Conservation (phyloP, 2,797 vertebrate genomes). For the Cirrhinus molitorella region DNA sequence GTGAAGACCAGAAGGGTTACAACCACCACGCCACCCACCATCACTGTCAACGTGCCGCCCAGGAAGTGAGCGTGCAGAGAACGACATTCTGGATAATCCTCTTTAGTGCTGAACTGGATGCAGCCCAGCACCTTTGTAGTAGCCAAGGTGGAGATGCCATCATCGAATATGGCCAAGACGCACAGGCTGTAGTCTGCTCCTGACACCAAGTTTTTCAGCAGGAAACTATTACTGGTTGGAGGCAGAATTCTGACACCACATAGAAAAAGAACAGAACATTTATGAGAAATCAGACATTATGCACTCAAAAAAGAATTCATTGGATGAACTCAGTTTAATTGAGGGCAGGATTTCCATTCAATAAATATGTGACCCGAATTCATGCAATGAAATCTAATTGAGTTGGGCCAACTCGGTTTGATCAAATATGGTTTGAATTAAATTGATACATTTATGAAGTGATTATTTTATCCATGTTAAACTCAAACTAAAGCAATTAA, state of each 20-base stretch:
- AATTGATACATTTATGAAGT: too few relatives aligned
- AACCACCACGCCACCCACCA: slow-evolving; percentile 89
- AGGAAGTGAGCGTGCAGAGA: slow-evolving; percentile 91
- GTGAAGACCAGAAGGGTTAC: slow-evolving; percentile 92
- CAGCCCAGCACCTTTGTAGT: slow-evolving; percentile 91
- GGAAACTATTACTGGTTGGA: slow-evolving; percentile 85
- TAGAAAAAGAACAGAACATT: background rate
- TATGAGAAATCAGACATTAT: slow-evolving; percentile 12
- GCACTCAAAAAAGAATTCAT: too few relatives aligned
- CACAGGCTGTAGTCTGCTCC: slow-evolving; percentile 91
- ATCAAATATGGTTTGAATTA: too few relatives aligned
- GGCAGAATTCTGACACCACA: slow-evolving; percentile 84
- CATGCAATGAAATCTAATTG: too few relatives aligned
- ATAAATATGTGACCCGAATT: too few relatives aligned
- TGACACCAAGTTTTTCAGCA: slow-evolving; percentile 88
- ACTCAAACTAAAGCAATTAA: too few relatives aligned
- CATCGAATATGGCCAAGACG: slow-evolving; percentile 89
- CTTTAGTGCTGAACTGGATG: slow-evolving; percentile 87
- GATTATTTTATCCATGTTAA: too few relatives aligned
- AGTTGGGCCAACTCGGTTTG: too few relatives aligned
- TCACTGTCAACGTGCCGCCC: slow-evolving; percentile 90
- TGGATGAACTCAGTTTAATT: too few relatives aligned
- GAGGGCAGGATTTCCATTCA: too few relatives aligned
- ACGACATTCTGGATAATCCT: slow-evolving; percentile 88
- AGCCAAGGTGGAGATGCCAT: slow-evolving; percentile 83